phyloP scores from a whole-genome alignment of 2,797 vertebrate genomes.

The Carcharodon carcharias region DNA sequence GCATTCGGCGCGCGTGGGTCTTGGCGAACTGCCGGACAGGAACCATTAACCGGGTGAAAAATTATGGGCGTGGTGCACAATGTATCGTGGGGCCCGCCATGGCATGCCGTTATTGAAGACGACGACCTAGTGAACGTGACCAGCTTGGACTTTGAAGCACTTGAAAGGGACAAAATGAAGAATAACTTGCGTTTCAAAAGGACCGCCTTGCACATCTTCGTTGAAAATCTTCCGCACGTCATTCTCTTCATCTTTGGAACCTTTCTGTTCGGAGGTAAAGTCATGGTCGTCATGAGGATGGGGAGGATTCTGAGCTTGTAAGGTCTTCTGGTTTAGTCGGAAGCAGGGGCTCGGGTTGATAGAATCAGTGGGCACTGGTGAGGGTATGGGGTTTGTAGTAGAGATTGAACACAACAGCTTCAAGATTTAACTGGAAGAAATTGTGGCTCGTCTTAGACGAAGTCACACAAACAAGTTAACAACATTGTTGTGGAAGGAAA shows the following conservation, averaged over 20 bases:
- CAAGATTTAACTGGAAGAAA: no score
- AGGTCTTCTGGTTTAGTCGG: background rate
- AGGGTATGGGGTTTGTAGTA: background rate
- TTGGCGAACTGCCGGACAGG: background rate
- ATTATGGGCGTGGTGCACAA: background rate
- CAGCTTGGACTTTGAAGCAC: background rate
- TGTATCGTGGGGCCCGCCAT: background rate
- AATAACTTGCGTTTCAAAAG: background rate
- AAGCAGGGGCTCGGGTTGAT: background rate
- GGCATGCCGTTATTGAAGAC: background rate
- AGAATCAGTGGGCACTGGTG: background rate
- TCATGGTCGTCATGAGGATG: background rate
- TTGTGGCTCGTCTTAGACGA: no score
- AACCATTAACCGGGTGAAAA: background rate
- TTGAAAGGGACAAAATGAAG: no score
- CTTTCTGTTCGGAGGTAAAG: slow-evolving; percentile 41
- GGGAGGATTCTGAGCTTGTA: background rate
- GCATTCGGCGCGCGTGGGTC: background rate
- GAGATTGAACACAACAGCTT: background rate
- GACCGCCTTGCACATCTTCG: background rate
- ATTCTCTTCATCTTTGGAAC: slow-evolving; percentile 41
- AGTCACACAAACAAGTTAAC: background rate
- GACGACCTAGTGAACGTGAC: background rate
- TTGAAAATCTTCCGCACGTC: slow-evolving; percentile 32
- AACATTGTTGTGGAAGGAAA: background rate